A percentile compares a stretch with the other conserved stretches of the same genome.
Conservation (phyloP, 2,113 vertebrate species). For the Dryoscopus gambensis region DNA sequence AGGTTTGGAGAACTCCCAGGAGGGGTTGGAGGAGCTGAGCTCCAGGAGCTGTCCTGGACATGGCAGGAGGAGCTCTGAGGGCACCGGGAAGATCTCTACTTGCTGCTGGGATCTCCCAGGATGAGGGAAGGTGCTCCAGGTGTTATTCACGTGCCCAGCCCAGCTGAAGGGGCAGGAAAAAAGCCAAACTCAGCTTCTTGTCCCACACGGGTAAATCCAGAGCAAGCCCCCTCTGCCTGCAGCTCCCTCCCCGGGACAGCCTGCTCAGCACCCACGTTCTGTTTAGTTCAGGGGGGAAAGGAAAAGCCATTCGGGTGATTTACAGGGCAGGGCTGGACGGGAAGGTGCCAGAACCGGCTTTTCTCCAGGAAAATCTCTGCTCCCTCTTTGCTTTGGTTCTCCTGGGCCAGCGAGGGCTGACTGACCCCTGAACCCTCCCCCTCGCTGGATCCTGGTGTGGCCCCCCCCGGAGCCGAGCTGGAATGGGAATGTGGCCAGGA, state of each 20-base stretch:
- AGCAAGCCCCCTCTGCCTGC: neutral
- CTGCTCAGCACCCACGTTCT: neutral
- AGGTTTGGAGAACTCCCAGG: neutral
- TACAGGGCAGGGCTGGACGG: neutral
- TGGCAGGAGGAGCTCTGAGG: neutral
- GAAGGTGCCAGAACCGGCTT: neutral
- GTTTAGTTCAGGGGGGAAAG: neutral
- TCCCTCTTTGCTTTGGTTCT: neutral
- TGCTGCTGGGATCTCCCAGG: neutral
- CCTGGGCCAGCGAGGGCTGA: fast-evolving
- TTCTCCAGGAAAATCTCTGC: neutral
- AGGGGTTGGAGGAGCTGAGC: neutral
- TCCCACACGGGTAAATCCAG: neutral
- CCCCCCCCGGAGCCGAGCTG: neutral
- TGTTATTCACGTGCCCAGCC: neutral
- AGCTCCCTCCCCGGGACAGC: neutral
- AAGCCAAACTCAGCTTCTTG: neutral
- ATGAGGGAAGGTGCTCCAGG: neutral
- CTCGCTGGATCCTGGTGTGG: fast-evolving
- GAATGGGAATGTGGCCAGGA: fast-evolving
- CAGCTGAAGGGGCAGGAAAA: neutral
- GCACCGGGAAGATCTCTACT: neutral
- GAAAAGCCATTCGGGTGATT: neutral
- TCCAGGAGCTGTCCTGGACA: neutral
- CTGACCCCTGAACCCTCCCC: neutral